These are phyloP conservation scores for Himalopsyche phryganea DNA, from an alignment of 1,140 invertebrate genomes.

Conservation along the genomic window DNA sequence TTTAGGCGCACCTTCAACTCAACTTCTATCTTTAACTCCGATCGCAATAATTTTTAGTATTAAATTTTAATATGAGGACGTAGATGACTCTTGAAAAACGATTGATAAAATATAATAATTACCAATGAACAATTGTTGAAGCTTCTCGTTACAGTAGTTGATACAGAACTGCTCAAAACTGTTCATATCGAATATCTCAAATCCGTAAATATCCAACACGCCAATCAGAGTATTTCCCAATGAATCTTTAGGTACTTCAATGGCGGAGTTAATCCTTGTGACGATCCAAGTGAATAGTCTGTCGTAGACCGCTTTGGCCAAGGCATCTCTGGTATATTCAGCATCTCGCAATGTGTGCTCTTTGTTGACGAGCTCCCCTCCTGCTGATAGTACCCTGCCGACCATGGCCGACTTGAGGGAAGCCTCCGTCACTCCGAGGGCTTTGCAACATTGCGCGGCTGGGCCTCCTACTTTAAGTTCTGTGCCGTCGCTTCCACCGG, in stretches of 20 bases:
- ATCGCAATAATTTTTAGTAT: too few species aligned
- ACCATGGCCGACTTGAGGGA: constrained; percentile 76
- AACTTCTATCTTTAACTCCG: too few species aligned
- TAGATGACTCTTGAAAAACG: too few species aligned
- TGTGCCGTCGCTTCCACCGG: constrained; percentile 35
- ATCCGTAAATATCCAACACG: constrained; percentile 95
- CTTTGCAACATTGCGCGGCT: constrained; percentile 44
- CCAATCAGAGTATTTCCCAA: constrained; percentile 85
- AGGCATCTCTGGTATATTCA: constrained; percentile 86
- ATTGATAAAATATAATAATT: constrained; percentile 37
- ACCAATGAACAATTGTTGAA: constrained; percentile 96
- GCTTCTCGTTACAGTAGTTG: constrained; percentile 96
- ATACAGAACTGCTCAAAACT: constrained; percentile 95
- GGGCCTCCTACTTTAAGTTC: constrained; percentile 40
- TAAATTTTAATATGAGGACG: too few species aligned
- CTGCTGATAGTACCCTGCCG: constrained; percentile 85
- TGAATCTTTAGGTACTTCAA: constrained; percentile 61
- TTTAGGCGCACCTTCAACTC: too few species aligned
- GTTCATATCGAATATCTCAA: constrained; percentile 94
- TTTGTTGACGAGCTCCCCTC: constrained; percentile 92
- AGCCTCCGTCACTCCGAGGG: constrained; percentile 67
- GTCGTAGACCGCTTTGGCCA: constrained; percentile 93
- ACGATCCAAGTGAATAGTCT: constrained; percentile 92
- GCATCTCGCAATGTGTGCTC: constrained; percentile 81
- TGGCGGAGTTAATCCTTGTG: constrained; percentile 77